Conservation (phyloP, 2,113 vertebrate species). For the Mobula birostris region DNA sequence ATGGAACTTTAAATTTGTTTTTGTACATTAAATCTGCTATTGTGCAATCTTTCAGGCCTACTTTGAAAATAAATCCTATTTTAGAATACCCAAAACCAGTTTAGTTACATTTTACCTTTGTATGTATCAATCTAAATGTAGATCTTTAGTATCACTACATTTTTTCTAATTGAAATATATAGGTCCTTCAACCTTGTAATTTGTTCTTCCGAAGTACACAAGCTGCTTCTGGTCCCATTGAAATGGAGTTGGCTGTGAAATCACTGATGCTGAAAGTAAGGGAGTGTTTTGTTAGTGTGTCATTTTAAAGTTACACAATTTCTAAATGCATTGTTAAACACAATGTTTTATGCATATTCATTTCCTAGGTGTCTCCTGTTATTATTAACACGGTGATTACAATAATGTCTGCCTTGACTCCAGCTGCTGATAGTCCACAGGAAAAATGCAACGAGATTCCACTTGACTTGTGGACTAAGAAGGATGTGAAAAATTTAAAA, state of each 20-base stretch:
- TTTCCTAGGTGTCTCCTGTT: constrained; percentile 83
- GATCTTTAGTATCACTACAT: neutral
- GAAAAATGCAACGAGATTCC: constrained; percentile 64
- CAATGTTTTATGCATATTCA: neutral
- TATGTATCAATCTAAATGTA: neutral
- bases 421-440: constrained; percentile 64
- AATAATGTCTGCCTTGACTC: constrained; percentile 81
- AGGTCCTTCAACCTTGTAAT: constrained; percentile 85
- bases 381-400: constrained; percentile 96
- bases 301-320: neutral
- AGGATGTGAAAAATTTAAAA: constrained; percentile 73
- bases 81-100: neutral
- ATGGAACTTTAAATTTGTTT: constrained; percentile 42
- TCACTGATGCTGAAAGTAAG: constrained; percentile 78
- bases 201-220: constrained; percentile 73
- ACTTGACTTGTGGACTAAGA: constrained; percentile 76
- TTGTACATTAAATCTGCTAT: neutral
- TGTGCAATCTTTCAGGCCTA: neutral
- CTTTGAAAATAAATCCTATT: neutral
- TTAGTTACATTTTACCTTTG: neutral
- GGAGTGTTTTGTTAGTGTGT: neutral
- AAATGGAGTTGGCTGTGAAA: constrained; percentile 73
- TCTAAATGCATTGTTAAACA: neutral
- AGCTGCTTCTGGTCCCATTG: constrained; percentile 59
- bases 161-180: neutral